Base-by-base conservation (phyloP, 1,140 invertebrate species). In the Drosophila takahashii region DNA sequence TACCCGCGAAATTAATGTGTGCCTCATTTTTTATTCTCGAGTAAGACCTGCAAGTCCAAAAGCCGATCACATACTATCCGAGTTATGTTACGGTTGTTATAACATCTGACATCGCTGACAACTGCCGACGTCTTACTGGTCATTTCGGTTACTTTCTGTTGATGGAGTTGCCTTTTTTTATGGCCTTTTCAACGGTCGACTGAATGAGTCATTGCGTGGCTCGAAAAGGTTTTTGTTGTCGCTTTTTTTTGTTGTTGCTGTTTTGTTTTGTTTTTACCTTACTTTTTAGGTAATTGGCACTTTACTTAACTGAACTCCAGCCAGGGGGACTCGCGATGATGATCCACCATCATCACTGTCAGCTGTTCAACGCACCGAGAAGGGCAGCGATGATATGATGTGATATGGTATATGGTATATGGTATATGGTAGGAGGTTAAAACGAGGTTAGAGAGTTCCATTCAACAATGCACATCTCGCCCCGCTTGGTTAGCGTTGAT, bases 291-390 rank as follows among this genome's bases (percentile, higher is more conserved):
- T 72, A 72, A 72, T 72, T 72, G 71, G 59, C 72, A 76, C 72
- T 66, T 76, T 44, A 54, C 36, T 15, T 29, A 45, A 61, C 16
- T 27, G 29, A 64, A 61, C 61, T 60, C 34, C 29, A 36, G 9
- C 16, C 22, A 3, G 22, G 22, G 51, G 18, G 44, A 60, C 15
- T 18, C 26, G 18, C 8, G 13, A 37, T 37, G 52, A 32, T 26
- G 37, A 34, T 34, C 27, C 13, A 13, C 32, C 32, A n/a, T 8
- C 32, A 47, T 7, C 26, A 32, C 22, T 62, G 45, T 54, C 45
- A 34, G 45, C 50, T 71, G 77, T 64, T 77, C 81, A 84, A 59
- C 67, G 77, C 81, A 77, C 57, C 80, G 66, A 58, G 80, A 84
- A 79, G 80, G 65, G 71, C 69, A 73, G 15, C 22, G 26, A 22